Conservation (phyloP, 2,888 invertebrate genomes). For the Coremacera marginata region DNA sequence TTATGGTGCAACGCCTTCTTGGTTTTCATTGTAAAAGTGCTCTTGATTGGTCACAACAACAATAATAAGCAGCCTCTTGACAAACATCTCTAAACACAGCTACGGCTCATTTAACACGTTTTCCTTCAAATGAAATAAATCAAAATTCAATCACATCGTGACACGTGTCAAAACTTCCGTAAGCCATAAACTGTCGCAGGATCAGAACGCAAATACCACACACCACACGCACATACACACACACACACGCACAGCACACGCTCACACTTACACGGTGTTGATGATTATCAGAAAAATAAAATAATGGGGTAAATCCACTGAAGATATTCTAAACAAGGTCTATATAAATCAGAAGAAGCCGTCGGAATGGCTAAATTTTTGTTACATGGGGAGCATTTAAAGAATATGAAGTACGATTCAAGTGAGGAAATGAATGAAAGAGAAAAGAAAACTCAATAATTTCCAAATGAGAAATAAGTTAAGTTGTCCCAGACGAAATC, state of each 20-base stretch:
- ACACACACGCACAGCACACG: slow-evolving; percentile 3
- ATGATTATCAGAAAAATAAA: background rate
- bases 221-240: slow-evolving; percentile 14
- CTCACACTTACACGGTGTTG: background rate
- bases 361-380: background rate
- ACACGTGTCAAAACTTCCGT: slow-evolving; percentile 67
- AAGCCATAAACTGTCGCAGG: slow-evolving; percentile 27
- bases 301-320: background rate
- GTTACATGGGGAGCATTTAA: background rate
- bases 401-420: background rate
- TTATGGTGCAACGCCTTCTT: background rate
- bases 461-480: no score
- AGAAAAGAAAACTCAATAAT: no score
- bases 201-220: slow-evolving; percentile 15
- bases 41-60: slow-evolving; percentile 2
- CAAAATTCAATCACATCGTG: slow-evolving; percentile 63
- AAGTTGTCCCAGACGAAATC: no score
- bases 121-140: slow-evolving; percentile 53
- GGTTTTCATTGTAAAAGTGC: slow-evolving; percentile 3
- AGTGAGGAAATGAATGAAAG: background rate
- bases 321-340: background rate
- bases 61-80: slow-evolving; percentile 22
- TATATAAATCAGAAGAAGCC: background rate
- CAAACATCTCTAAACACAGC: slow-evolving; percentile 21
- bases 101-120: slow-evolving; percentile 44